A percentile compares a stretch with the other conserved stretches of the same genome.
phyloP scores from a whole-genome alignment of 2,113 vertebrate genomes.

The Macquaria ambigua region DNA sequence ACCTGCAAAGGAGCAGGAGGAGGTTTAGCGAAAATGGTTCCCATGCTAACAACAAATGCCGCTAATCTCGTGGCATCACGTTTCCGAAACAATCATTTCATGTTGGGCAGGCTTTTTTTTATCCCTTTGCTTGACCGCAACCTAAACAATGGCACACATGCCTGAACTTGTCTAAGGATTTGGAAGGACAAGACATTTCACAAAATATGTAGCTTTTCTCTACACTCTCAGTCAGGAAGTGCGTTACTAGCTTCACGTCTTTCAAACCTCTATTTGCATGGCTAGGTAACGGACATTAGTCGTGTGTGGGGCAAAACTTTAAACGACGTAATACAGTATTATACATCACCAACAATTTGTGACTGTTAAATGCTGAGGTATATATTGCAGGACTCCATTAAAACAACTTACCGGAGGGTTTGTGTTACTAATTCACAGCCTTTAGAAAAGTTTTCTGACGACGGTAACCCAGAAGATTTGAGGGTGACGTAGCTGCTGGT shows the following conservation, averaged over 20 bases:
- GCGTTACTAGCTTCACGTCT: too few species aligned
- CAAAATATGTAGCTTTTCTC: not conserved
- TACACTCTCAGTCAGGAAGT: not conserved
- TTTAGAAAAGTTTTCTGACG: constrained; percentile 35
- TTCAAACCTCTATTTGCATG: not conserved
- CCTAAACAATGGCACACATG: constrained; percentile 57
- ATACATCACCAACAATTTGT: too few species aligned
- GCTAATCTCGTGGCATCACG: constrained; percentile 40
- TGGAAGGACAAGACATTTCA: not conserved
- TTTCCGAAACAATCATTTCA: constrained; percentile 41
- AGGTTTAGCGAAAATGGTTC: constrained; percentile 12
- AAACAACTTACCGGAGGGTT: constrained; percentile 26
- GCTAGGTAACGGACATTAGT: too few species aligned
- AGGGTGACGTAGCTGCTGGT: constrained; percentile 70
- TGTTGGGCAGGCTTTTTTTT: constrained; percentile 51
- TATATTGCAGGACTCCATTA: rapidly evolving
- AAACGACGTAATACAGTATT: too few species aligned
- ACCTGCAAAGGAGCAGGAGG: not conserved
- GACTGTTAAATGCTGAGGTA: rapidly evolving
- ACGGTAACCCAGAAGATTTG: constrained; percentile 47
- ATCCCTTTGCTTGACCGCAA: constrained; percentile 6
- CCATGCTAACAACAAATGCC: constrained; percentile 2
- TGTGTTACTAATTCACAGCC: not conserved
- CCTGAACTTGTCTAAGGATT: constrained; percentile 27
- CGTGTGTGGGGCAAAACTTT: too few species aligned